These are phyloP conservation scores for Sinocyclocheilus maitianheensis DNA, from an alignment of 2,113 vertebrate genomes.

Conservation along the genomic window DNA sequence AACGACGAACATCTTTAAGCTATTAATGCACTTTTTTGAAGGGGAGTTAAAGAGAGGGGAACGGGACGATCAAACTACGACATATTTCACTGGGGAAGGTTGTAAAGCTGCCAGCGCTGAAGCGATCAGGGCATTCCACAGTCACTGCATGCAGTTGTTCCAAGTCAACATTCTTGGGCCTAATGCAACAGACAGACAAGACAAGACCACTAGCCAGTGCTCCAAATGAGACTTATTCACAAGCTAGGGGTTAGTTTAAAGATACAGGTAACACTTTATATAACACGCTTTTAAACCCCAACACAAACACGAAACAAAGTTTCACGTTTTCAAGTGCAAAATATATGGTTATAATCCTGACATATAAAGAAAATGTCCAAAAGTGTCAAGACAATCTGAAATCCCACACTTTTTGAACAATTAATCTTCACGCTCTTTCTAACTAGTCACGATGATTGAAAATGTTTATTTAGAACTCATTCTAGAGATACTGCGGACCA, in stretches of 20 bases:
- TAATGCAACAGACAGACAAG: constrained; percentile 45
- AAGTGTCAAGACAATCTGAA: not conserved
- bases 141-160: constrained; percentile 49
- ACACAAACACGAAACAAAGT: not conserved
- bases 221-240: constrained; percentile 7
- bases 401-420: not conserved
- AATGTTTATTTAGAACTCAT: not conserved
- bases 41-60: constrained; percentile 32
- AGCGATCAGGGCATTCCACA: constrained; percentile 49
- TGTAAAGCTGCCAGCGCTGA: constrained; percentile 53
- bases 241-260: not conserved
- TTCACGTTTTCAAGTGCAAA: not conserved
- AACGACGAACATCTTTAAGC: constrained; percentile 14
- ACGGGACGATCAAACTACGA: constrained; percentile 41
- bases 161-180: constrained; percentile 43
- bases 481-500: not conserved
- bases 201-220: constrained; percentile 4
- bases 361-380: not conserved
- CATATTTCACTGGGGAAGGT: constrained; percentile 49
- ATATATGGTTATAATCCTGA: not conserved
- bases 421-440: not conserved
- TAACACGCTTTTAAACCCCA: not conserved
- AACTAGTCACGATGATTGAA: not conserved
- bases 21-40: constrained; percentile 23
- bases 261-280: not conserved